A percentile compares a stretch with the other conserved stretches of the same genome.
phyloP scores from a whole-genome alignment of 2,888 invertebrate species.

The Saturnia pavonia region DNA sequence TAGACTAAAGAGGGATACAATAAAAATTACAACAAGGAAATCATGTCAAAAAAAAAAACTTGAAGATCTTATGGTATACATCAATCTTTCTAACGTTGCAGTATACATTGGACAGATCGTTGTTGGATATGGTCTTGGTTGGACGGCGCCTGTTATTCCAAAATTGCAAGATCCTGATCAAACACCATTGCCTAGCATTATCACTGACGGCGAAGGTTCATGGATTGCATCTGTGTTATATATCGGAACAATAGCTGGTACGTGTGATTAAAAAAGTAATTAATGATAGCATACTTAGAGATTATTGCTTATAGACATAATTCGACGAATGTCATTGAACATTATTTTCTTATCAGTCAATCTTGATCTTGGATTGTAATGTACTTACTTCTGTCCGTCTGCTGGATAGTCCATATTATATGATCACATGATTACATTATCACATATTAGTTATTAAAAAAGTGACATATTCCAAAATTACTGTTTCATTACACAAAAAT shows the following conservation, averaged over 20 bases:
- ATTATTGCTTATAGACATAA: background rate
- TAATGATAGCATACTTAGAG: background rate
- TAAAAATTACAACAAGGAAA: too few species aligned
- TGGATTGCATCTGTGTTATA: slow-evolving; percentile 42
- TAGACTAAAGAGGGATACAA: too few species aligned
- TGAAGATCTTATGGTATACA: background rate
- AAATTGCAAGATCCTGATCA: slow-evolving; percentile 39
- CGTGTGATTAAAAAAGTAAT: background rate
- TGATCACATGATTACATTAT: too few species aligned
- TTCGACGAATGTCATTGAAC: background rate
- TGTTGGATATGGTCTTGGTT: slow-evolving; percentile 40
- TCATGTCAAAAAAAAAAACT: too few species aligned
- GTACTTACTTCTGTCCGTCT: too few species aligned
- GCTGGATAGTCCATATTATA: too few species aligned
- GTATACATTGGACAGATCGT: slow-evolving; percentile 44
- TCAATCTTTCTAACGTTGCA: slow-evolving; percentile 29
- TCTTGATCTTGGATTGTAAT: too few species aligned
- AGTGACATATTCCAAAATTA: too few species aligned
- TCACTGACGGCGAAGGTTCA: slow-evolving; percentile 36
- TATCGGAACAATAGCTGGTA: slow-evolving; percentile 41
- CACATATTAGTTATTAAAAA: too few species aligned
- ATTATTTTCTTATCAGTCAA: background rate
- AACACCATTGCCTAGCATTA: slow-evolving; percentile 36
- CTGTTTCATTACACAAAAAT: too few species aligned
- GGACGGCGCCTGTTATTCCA: slow-evolving; percentile 46